Base-by-base conservation (phyloP, 2,888 invertebrate species). In the Lithosia quadra region DNA sequence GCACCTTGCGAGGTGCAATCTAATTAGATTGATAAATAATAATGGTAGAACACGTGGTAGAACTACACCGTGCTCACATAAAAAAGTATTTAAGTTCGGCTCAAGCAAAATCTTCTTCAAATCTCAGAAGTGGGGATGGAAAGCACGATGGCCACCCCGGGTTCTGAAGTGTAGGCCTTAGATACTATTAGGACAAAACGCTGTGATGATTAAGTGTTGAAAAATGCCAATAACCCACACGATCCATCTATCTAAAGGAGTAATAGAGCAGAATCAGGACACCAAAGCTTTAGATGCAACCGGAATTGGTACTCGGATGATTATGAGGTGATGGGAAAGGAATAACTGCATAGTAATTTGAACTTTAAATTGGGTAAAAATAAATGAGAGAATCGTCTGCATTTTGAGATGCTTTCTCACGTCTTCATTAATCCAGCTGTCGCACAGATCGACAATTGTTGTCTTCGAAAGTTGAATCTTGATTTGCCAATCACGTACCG, bases 361-460 rank as follows among this genome's bases (percentile, higher is more conserved):
- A 7, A 43, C 18, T 18, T 18, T n/a, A 9, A 49, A 36, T n/a
- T 49, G n/a, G 9, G 18, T 7, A n/a, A 49, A n/a, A 49, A 49
- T 49, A n/a, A 4, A 18, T 0, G 18, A 49, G 49, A 49, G 49
- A 5, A n/a, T 49, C 49, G 49, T 49, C n/a, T 49, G 49, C 49
- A 49, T 49, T 49, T 49, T 49, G n/a, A 49, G 49, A 49, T 49
- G 49, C 49, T 49, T 49, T 49, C 49, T 49, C 49, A 49, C 49
- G 8, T 49, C 49, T 49, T 49, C 49, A 49, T 49, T 49, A 49
- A 49, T 49, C 49, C 49, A 49, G n/a, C 49, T 49, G 49, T 49
- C 49, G 43, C 5, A 0, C 49, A 18, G 49, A 49, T 49, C 49
- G n/a, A 49, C 7, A 49, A n/a, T 49, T 8, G 8, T n/a, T 49